Base-by-base conservation (phyloP, 2,888 invertebrate genomes). In the Philonicus albiceps region DNA sequence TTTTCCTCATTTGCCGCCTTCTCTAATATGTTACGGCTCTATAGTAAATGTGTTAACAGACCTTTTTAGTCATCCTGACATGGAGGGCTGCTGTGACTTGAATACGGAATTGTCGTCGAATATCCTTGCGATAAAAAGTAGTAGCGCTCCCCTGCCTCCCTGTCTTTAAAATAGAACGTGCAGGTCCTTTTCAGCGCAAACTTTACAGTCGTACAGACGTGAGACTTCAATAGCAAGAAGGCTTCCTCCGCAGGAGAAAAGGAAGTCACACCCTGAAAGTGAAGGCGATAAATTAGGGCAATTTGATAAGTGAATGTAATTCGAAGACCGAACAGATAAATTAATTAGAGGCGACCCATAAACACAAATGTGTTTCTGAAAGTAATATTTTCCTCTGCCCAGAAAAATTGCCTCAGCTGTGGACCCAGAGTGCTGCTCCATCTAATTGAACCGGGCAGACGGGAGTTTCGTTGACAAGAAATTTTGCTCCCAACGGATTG, bases 21-120 rank as follows among this genome's bases (percentile, higher is more conserved):
- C 30, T 49, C 30, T 80, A 80, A 80, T 80, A 80, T 49, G 80
- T 80, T 80, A 80, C 53, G 80, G 49, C n/a, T 80, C 53, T 80
- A 53, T 22, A 43, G 80, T 80, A 80, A 80, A 80, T 80, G 80
- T 49, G 80, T 80, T 80, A 80, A 80, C 80, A 80, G 80, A 53
- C 80, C 80, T 80, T 80, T 80, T 80, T 80, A 80, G 49, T 80
- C 80, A 53, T 27, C 49, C 80, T 80, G 80, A 80, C 80, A 80
- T 80, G 43, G 49, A 80, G 31, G 49, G 80, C 80, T 22, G 80
- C 80, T 80, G 53, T 80, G 80, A 80, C 80, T 80, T 22, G 80
- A 80, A 80, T 80, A 80, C 80, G 16, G 53, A 80, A 80, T 80
- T 80, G 49, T 49, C 49, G 30, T 31, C 30, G 49, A 80, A 80